Conservation (phyloP, 2,888 invertebrate species). For the Brenthis hecate region DNA sequence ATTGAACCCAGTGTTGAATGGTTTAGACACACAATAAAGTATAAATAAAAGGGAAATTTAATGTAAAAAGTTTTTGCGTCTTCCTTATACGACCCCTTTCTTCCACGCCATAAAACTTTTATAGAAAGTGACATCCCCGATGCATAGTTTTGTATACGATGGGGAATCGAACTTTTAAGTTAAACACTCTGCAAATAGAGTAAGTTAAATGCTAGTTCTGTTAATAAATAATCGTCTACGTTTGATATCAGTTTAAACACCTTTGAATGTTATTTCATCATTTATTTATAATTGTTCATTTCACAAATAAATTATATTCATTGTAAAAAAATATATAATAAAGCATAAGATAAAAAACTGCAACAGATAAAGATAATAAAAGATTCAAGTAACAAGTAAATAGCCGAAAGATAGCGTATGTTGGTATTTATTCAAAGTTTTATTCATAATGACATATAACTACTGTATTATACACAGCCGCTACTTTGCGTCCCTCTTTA, state of each 20-base stretch:
- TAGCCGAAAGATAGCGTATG: too few species aligned
- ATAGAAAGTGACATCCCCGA: conserved; percentile 68
- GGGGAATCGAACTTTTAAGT: conserved; percentile 50
- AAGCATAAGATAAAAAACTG: too few species aligned
- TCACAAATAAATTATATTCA: too few species aligned
- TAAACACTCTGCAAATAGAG: neutral
- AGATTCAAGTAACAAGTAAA: too few species aligned
- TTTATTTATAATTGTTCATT: too few species aligned
- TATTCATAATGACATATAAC: too few species aligned
- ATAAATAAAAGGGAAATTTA: conserved; percentile 53
- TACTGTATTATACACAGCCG: too few species aligned
- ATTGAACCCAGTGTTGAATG: conserved; percentile 43
- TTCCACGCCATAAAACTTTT: conserved; percentile 78
- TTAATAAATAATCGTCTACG: neutral
- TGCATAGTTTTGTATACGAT: conserved; percentile 67
- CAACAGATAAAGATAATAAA: too few species aligned
- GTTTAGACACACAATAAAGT: conserved; percentile 50
- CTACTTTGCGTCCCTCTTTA: too few species aligned
- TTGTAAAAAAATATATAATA: too few species aligned
- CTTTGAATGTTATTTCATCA: too few species aligned
- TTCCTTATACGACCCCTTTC: conserved; percentile 74
- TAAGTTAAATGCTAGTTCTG: conserved; percentile 4
- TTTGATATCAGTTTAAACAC: neutral
- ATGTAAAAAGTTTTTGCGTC: conserved; percentile 68
- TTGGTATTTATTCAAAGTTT: too few species aligned